A percentile compares a stretch with the other conserved stretches of the same genome.
These are phyloP conservation scores for Vulpes lagopus DNA, from an alignment of 2,113 vertebrate genomes.

Conservation along the genomic window DNA sequence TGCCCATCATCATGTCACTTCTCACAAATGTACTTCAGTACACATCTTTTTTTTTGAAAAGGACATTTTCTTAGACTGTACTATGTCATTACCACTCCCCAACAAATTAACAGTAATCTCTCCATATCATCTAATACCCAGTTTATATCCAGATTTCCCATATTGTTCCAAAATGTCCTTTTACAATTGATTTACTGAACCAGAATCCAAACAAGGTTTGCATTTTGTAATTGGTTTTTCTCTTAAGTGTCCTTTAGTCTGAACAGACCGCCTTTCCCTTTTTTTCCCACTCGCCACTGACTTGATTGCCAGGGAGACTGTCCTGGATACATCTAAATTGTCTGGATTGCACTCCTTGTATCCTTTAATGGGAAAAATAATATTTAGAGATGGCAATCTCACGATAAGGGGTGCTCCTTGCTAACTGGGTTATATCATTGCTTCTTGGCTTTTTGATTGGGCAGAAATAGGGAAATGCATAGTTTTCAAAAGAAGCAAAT, in stretches of 20 bases:
- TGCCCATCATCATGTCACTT: neutral
- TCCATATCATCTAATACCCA: neutral
- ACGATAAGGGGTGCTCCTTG: neutral
- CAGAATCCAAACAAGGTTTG: neutral
- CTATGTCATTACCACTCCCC: neutral
- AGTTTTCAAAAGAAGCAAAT: neutral
- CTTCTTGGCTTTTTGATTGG: neutral
- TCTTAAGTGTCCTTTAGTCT: neutral
- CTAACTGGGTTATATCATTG: neutral
- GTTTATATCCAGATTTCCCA: constrained; percentile 33
- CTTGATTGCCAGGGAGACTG: neutral
- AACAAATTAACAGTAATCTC: constrained; percentile 7
- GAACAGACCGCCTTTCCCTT: neutral
- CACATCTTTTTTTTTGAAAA: neutral
- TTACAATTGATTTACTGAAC: neutral
- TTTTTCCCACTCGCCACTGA: neutral
- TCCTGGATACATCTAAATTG: neutral
- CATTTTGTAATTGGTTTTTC: constrained; percentile 28
- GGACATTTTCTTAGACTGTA: neutral
- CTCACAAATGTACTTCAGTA: neutral
- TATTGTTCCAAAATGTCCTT: neutral
- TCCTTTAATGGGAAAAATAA: neutral
- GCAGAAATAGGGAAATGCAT: neutral
- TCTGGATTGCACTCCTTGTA: neutral
- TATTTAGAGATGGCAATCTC: neutral